Percentiles rank a stretch among this genome's conserved stretches.
Evolutionary conservation across 2,797 vertebrate genomes (phyloP).

Genomic region (Rhinogobio ventralis): DNA sequence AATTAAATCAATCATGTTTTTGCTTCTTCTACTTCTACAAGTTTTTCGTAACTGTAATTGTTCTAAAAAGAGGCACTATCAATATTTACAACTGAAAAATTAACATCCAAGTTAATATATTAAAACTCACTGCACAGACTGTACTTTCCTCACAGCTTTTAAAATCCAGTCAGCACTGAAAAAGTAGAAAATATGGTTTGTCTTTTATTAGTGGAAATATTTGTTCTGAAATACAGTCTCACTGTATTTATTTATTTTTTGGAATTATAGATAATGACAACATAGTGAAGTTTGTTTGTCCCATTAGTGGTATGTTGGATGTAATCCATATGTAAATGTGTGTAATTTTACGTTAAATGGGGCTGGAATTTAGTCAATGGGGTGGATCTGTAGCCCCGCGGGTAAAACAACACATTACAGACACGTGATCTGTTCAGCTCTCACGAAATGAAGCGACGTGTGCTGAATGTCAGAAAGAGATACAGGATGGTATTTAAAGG

Average conservation of each 20-base stretch:
- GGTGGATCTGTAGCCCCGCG: slow-evolving; percentile 15
- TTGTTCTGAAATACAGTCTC: background rate
- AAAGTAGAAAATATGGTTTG: background rate
- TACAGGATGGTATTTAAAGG: background rate
- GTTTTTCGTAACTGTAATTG: background rate
- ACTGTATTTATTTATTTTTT: background rate
- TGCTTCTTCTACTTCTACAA: background rate
- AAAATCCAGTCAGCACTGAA: background rate
- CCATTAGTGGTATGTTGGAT: slow-evolving; percentile 19
- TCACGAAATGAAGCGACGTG: background rate
- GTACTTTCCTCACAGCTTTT: background rate
- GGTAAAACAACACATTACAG: slow-evolving; percentile 26
- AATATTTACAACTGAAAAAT: background rate
- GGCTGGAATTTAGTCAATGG: slow-evolving; percentile 19
- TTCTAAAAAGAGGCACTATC: background rate
- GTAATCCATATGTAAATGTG: slow-evolving; percentile 3
- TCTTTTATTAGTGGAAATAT: background rate
- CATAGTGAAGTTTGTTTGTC: background rate
- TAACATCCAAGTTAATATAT: background rate
- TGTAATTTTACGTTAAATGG: slow-evolving; percentile 28
- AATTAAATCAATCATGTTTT: background rate
- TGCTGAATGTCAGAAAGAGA: background rate
- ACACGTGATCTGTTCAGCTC: background rate
- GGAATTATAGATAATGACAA: background rate
- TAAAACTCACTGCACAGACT: background rate